Conservation (phyloP, 2,888 invertebrate genomes). For the Scaptomyza tumidula region DNA sequence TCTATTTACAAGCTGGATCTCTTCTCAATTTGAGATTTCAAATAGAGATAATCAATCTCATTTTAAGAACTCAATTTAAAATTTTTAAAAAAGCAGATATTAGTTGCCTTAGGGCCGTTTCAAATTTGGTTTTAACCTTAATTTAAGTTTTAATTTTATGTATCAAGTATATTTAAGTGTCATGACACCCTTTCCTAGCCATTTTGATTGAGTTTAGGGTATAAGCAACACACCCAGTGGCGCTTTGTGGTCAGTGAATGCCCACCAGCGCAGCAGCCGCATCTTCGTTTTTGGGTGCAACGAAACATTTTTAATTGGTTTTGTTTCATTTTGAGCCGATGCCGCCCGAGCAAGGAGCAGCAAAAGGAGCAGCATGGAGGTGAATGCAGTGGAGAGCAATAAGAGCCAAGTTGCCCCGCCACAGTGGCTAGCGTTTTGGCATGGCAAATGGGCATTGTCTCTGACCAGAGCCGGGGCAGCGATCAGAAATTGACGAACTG, state of each 20-base stretch:
- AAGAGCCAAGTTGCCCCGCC: constrained; percentile 52
- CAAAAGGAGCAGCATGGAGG: neutral
- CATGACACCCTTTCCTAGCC: too few relatives aligned
- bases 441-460: constrained; percentile 70
- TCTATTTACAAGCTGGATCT: too few relatives aligned
- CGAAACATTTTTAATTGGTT: constrained; percentile 81
- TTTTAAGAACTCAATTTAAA: too few relatives aligned
- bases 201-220: constrained; percentile 11
- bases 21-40: too few relatives aligned
- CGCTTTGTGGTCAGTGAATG: constrained; percentile 61
- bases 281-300: constrained; percentile 81
- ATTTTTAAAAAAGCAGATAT: too few relatives aligned
- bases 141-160: too few relatives aligned
- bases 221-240: constrained; percentile 43
- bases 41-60: too few relatives aligned
- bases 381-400: constrained; percentile 4
- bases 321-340: constrained; percentile 79
- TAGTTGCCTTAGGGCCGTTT: too few relatives aligned
- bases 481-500: constrained; percentile 70
- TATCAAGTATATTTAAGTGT: too few relatives aligned
- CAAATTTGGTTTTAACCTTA: too few relatives aligned
- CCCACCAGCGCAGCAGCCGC: constrained; percentile 75
- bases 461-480: constrained; percentile 23
- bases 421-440: constrained; percentile 80
- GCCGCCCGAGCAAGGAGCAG: constrained; percentile 40